These are phyloP conservation scores for Drosophila carrolli DNA, from an alignment of 1,140 invertebrate species.

Conservation along the genomic window DNA sequence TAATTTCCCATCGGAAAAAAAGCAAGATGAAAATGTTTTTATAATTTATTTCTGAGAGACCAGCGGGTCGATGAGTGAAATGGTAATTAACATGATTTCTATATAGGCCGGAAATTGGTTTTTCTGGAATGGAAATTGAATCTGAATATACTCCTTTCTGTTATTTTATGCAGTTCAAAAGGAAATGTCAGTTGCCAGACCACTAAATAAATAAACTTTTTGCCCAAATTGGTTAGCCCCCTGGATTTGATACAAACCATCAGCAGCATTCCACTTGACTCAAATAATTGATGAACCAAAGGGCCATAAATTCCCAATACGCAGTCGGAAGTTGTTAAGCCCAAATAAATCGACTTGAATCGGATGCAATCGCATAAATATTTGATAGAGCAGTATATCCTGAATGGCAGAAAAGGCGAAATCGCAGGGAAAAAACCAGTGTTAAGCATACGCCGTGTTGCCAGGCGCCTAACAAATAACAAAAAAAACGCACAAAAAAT, in stretches of 20 bases:
- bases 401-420: constrained; percentile 30
- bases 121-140: constrained; percentile 6
- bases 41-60: constrained; percentile 24
- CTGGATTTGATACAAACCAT: constrained; percentile 22
- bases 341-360: constrained; percentile 74
- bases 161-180: constrained; percentile 4
- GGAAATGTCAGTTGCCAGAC: constrained; percentile 17
- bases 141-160: neutral
- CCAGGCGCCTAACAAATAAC: constrained; percentile 26
- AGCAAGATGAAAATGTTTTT: constrained; percentile 31
- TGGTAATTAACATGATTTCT: constrained; percentile 31
- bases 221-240: constrained; percentile 5
- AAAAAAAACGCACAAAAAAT: constrained; percentile 12
- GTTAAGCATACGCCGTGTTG: constrained; percentile 70
- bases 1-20: constrained; percentile 20
- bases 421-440: constrained; percentile 49
- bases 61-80: constrained; percentile 6
- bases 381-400: constrained; percentile 62
- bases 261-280: constrained; percentile 35
- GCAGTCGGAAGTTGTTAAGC: constrained; percentile 62
- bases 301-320: constrained; percentile 47
- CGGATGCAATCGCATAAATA: constrained; percentile 76
- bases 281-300: constrained; percentile 72
- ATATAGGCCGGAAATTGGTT: constrained; percentile 34
- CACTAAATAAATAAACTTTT: constrained; percentile 15